Conservation (phyloP, 2,113 vertebrate genomes). For the Perca schrenkii region DNA sequence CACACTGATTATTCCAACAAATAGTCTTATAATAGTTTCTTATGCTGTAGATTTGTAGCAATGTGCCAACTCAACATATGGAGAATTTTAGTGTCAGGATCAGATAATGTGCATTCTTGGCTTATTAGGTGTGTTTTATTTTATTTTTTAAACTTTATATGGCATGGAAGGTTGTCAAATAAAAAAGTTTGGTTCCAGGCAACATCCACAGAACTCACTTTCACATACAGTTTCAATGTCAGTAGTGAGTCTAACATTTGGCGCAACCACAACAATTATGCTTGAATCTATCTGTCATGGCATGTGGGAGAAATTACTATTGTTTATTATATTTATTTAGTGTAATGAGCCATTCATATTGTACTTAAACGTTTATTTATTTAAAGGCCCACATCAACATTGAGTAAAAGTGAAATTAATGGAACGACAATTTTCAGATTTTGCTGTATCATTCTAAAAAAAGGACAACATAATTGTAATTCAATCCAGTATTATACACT, state of each 20-base stretch:
- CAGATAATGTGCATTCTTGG: background rate
- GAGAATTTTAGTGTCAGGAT: constrained; percentile 5
- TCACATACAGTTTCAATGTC: background rate
- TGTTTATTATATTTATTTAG: background rate
- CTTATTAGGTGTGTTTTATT: background rate
- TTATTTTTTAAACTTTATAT: background rate
- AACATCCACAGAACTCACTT: background rate
- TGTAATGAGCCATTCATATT: background rate
- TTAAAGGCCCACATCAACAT: background rate
- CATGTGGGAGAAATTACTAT: background rate
- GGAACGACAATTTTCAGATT: background rate
- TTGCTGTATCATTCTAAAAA: background rate
- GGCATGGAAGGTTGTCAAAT: background rate
- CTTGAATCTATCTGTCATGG: background rate
- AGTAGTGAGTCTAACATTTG: too few relatives aligned
- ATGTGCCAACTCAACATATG: background rate
- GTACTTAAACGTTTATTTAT: background rate
- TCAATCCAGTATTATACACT: background rate
- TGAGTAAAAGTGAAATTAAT: background rate
- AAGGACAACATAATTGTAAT: background rate
- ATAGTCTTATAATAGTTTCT: background rate
- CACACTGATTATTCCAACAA: background rate
- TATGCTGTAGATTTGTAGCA: background rate
- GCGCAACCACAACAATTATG: background rate
- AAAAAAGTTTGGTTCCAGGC: background rate